Evolutionary conservation across 2,113 vertebrate genomes (phyloP).

Genomic region (Irena cyanogastra): DNA sequence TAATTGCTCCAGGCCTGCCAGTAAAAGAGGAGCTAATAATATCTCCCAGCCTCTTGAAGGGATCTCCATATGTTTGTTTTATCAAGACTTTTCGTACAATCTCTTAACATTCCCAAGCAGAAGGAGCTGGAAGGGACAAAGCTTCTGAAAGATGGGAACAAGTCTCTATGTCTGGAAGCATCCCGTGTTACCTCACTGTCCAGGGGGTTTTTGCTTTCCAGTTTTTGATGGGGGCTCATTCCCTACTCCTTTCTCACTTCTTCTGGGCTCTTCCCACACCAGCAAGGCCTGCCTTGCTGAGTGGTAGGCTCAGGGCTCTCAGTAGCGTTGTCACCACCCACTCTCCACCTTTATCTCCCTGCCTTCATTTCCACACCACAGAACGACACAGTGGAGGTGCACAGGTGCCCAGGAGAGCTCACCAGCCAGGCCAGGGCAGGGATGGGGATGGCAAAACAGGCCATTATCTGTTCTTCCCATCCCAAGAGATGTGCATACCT

Average conservation of each 20-base stretch:
- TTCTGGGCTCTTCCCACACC: not conserved
- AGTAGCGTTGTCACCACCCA: slow-evolving; percentile 10
- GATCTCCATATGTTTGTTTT: not conserved
- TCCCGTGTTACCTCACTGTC: not conserved
- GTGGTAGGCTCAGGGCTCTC: slow-evolving; percentile 29
- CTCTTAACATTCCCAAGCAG: not conserved
- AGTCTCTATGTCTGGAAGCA: not conserved
- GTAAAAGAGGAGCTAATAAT: slow-evolving; percentile 45
- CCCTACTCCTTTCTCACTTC: not conserved
- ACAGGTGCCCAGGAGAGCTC: not conserved
- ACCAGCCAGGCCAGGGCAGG: not conserved
- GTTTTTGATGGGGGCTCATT: not conserved
- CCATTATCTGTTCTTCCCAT: not conserved
- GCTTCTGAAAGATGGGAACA: not conserved
- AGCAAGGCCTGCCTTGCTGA: not conserved
- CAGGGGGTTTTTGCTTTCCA: not conserved
- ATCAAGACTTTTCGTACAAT: not conserved
- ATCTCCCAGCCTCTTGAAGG: not conserved
- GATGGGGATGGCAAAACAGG: not conserved
- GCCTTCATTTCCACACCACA: not conserved
- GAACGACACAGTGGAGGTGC: not conserved
- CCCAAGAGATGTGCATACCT: not conserved
- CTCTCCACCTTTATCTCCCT: slow-evolving; percentile 34
- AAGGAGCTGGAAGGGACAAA: not conserved
- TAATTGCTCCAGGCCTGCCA: not conserved